Conservation (phyloP, 2,888 invertebrate species). For the Apeira syringaria region DNA sequence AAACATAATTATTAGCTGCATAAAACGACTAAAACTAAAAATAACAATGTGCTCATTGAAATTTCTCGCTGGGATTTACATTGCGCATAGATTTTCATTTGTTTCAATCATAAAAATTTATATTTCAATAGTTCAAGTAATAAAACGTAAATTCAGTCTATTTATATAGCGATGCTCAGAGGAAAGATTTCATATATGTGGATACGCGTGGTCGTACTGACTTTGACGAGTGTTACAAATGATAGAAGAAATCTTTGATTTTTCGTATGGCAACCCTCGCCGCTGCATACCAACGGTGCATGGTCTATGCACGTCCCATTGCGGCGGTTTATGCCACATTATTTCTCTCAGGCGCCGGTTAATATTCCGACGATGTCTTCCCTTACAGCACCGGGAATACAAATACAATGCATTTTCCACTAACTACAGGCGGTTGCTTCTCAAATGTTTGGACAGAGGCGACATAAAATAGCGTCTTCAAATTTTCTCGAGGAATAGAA, state of each 20-base stretch:
- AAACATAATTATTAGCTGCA: too few species aligned
- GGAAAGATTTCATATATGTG: too few species aligned
- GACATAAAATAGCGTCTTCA: conserved; percentile 13
- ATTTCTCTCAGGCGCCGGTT: conserved; percentile 64
- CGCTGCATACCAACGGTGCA: conserved; percentile 44
- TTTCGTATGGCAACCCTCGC: conserved; percentile 24
- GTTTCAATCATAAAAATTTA: too few species aligned
- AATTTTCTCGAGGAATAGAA: conserved; percentile 2
- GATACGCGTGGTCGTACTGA: too few species aligned
- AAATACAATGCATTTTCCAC: conserved; percentile 56
- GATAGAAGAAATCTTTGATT: conserved; percentile 10
- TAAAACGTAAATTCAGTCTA: too few species aligned
- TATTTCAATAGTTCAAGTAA: too few species aligned
- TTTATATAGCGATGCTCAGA: too few species aligned
- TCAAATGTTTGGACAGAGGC: conserved; percentile 39
- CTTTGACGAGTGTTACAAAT: neutral
- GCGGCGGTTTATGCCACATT: conserved; percentile 73
- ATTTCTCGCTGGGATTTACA: too few species aligned
- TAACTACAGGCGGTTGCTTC: conserved; percentile 60
- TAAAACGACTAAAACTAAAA: too few species aligned
- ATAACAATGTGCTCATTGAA: too few species aligned
- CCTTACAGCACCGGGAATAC: conserved; percentile 58
- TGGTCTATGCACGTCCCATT: conserved; percentile 64
- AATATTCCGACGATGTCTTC: conserved; percentile 65
- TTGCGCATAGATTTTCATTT: too few species aligned